phyloP scores from a whole-genome alignment of 2,797 vertebrate genomes.

The Ceryle rudis region DNA sequence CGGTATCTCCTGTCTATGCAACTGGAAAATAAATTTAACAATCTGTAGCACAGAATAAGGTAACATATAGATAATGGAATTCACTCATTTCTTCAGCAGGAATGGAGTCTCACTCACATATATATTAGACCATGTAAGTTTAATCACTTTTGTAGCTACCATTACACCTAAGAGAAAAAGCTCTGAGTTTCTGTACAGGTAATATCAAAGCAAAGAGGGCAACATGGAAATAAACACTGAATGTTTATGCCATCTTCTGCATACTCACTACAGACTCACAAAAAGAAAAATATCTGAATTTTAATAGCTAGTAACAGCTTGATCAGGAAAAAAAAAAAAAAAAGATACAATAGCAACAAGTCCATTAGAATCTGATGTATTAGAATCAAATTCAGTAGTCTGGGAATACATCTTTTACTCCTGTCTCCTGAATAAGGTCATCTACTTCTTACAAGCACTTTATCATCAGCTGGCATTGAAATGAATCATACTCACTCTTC shows the following conservation, averaged over 20 bases:
- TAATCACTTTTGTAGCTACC: not conserved
- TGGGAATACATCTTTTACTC: not conserved
- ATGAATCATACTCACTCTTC: not conserved
- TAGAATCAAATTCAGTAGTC: not conserved
- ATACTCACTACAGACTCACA: not conserved
- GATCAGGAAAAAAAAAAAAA: not conserved
- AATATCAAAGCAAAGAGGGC: not conserved
- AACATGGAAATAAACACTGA: not conserved
- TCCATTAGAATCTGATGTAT: not conserved
- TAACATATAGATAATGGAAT: not conserved
- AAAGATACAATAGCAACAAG: not conserved
- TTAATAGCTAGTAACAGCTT: not conserved
- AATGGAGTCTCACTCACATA: not conserved
- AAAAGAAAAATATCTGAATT: not conserved
- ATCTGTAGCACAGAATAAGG: not conserved
- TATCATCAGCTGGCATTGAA: not conserved
- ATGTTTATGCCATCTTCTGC: not conserved
- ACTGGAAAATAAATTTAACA: not conserved
- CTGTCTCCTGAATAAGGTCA: not conserved
- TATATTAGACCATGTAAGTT: not conserved
- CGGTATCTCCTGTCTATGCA: not conserved
- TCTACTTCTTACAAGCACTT: not conserved
- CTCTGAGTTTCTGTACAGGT: not conserved
- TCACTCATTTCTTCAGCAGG: not conserved
- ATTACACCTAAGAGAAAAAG: not conserved